phyloP scores from a whole-genome alignment of 2,113 vertebrate species.

The Pelecanoides urinatrix region DNA sequence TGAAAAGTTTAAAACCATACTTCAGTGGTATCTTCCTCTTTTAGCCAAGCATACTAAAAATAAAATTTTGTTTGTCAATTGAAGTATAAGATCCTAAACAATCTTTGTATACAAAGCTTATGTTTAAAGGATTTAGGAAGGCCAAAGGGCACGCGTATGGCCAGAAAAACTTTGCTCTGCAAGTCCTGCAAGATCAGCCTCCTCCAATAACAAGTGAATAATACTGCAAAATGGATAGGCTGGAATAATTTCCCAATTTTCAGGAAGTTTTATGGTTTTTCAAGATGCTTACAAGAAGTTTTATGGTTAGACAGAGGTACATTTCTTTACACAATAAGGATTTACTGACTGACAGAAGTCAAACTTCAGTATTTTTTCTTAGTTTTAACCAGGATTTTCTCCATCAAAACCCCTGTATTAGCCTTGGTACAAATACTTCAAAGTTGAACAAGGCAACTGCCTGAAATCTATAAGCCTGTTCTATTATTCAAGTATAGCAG shows the following conservation, averaged over 20 bases:
- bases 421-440: not conserved
- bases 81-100: too few species aligned
- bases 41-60: not conserved
- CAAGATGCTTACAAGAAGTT: not conserved
- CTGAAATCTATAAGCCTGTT: not conserved
- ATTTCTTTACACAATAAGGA: not conserved
- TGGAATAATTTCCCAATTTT: not conserved
- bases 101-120: not conserved
- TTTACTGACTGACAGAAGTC: not conserved
- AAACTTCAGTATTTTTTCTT: not conserved
- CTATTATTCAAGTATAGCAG: not conserved
- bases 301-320: not conserved
- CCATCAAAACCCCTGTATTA: not conserved
- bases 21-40: not conserved
- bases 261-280: not conserved
- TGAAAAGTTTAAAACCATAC: not conserved
- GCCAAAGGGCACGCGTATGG: not conserved
- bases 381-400: not conserved
- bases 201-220: not conserved
- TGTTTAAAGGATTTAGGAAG: not conserved
- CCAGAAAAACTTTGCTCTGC: not conserved
- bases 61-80: too few species aligned
- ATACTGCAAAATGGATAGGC: not conserved
- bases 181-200: not conserved
- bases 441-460: not conserved